Percentiles rank a stretch among this genome's conserved stretches.
phyloP scores from a whole-genome alignment of 2,888 invertebrate species.

The Trachelus tabidus region DNA sequence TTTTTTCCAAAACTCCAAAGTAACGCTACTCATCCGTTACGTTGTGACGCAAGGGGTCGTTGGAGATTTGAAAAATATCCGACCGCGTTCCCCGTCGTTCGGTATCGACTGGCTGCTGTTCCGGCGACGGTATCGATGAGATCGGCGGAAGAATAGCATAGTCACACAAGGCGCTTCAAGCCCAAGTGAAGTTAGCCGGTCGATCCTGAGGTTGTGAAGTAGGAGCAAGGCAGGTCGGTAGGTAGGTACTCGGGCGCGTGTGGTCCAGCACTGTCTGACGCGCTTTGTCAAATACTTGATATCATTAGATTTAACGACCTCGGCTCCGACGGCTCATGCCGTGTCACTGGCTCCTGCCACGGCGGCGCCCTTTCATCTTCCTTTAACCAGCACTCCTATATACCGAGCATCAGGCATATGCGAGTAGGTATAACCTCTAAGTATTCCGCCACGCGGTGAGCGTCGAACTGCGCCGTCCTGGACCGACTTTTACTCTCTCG shows the following conservation, averaged over 20 bases:
- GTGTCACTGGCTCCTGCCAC: slow-evolving; percentile 58
- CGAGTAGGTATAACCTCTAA: background rate
- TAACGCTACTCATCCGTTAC: background rate
- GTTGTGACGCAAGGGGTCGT: background rate
- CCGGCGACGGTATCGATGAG: background rate
- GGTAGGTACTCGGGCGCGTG: slow-evolving; percentile 36
- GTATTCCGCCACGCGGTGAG: background rate
- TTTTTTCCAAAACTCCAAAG: background rate
- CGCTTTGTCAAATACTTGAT: slow-evolving; percentile 59
- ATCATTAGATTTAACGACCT: slow-evolving; percentile 63
- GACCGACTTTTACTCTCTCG: background rate
- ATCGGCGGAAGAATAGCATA: background rate
- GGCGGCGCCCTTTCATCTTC: slow-evolving; percentile 59
- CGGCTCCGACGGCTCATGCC: slow-evolving; percentile 44
- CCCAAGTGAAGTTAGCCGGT: slow-evolving; percentile 20
- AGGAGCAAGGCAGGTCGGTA: slow-evolving; percentile 20
- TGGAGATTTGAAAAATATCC: background rate
- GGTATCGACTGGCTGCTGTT: background rate
- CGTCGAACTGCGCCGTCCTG: background rate
- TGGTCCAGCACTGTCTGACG: slow-evolving; percentile 42
- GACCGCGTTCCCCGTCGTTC: background rate
- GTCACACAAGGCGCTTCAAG: background rate
- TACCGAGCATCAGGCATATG: background rate
- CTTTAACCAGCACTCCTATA: slow-evolving; percentile 49
- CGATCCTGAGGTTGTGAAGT: slow-evolving; percentile 30